A percentile compares a stretch with the other conserved stretches of the same genome.
These are phyloP conservation scores for Rhabdomys pumilio DNA, from an alignment of 2,797 vertebrate species.

Conservation along the genomic window DNA sequence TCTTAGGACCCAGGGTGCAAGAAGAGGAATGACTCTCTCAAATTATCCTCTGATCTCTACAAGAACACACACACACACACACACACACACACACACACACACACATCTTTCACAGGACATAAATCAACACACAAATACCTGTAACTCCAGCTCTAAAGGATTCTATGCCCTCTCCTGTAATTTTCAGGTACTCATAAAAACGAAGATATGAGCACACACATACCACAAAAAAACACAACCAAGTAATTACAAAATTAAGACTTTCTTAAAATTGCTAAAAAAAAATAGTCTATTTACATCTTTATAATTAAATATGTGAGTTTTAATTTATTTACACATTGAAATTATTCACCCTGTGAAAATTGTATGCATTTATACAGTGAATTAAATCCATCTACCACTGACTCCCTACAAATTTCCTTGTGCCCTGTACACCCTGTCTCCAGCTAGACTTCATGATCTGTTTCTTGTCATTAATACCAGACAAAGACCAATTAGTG, in stretches of 20 bases:
- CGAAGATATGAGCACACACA: neutral
- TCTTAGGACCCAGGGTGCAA: neutral
- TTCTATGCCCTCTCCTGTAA: neutral
- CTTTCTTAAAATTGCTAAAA: neutral
- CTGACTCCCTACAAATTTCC: neutral
- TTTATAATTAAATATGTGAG: neutral
- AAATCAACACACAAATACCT: neutral
- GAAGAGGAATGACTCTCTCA: neutral
- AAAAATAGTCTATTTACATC: neutral
- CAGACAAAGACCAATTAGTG: neutral
- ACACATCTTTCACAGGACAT: neutral
- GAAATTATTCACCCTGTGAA: neutral
- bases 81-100: neutral
- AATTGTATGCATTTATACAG: neutral
- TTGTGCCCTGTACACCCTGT: neutral
- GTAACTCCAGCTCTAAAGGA: neutral
- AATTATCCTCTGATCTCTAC: neutral
- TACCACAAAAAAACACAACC: neutral
- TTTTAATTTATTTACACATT: slow-evolving; percentile 16
- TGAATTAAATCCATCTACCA: too few species aligned
- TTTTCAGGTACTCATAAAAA: neutral
- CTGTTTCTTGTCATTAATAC: neutral
- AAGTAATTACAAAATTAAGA: neutral
- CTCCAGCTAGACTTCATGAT: neutral
- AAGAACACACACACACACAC: neutral